Conservation (phyloP, 2,888 invertebrate genomes). For the Patella ulyssiponensis region DNA sequence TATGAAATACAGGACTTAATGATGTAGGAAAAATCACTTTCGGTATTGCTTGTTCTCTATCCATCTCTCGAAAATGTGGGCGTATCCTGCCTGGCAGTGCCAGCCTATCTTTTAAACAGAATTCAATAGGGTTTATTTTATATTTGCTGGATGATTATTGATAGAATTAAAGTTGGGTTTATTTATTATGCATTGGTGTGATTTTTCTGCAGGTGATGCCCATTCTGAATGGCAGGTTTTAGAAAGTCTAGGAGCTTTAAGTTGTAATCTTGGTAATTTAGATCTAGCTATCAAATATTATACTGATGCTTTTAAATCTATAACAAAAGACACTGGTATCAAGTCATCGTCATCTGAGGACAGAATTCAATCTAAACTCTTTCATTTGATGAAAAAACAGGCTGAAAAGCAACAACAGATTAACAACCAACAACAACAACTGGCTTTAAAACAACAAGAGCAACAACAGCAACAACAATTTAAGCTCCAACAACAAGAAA, state of each 20-base stretch:
- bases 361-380: slow-evolving; percentile 15
- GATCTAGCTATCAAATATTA: slow-evolving; percentile 42
- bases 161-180: too few relatives aligned
- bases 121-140: too few relatives aligned
- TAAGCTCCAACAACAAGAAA: neutral
- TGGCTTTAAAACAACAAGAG: neutral
- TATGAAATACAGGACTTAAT: too few relatives aligned
- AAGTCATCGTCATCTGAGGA: neutral
- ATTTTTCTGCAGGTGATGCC: slow-evolving; percentile 42
- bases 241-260: slow-evolving; percentile 52
- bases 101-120: too few relatives aligned
- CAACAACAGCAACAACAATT: neutral
- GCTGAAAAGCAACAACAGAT: neutral
- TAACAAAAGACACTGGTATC: slow-evolving; percentile 7
- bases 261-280: slow-evolving; percentile 39
- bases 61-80: too few relatives aligned
- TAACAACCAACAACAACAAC: neutral
- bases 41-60: too few relatives aligned
- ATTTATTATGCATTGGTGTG: too few relatives aligned
- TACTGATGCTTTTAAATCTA: slow-evolving; percentile 36
- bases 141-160: too few relatives aligned
- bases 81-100: too few relatives aligned
- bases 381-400: slow-evolving; percentile 1
- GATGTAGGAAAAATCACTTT: too few relatives aligned
- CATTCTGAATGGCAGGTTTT: slow-evolving; percentile 55